phyloP scores from a whole-genome alignment of 92 coral and sea anemone species.

The Pocillopora meandrina region DNA sequence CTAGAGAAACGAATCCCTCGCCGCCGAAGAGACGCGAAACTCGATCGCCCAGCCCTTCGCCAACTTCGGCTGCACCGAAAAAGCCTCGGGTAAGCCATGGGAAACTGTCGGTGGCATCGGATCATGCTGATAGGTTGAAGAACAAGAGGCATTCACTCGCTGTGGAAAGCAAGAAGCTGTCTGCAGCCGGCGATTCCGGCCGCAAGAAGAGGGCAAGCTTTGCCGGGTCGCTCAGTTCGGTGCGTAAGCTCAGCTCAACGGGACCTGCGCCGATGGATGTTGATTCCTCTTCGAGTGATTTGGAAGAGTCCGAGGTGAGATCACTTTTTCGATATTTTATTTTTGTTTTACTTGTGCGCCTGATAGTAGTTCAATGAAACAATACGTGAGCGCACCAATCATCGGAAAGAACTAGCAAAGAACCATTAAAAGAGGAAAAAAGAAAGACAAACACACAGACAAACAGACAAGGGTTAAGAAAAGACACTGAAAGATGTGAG shows the following conservation, averaged over 20 bases:
- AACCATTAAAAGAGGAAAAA: too few species aligned
- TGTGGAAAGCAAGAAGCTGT: slow-evolving; percentile 49
- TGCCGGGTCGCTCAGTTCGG: slow-evolving; percentile 24
- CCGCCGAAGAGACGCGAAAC: slow-evolving; percentile 26
- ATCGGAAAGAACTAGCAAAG: too few species aligned
- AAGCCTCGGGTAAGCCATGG: slow-evolving; percentile 25
- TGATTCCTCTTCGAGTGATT: slow-evolving; percentile 69
- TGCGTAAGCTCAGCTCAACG: slow-evolving; percentile 19
- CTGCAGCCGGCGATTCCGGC: slow-evolving; percentile 34
- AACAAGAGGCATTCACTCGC: slow-evolving; percentile 45
- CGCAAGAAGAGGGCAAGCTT: slow-evolving; percentile 56
- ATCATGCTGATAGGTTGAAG: slow-evolving; percentile 34
- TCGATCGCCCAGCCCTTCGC: slow-evolving; percentile 39
- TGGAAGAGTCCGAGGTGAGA: slow-evolving; percentile 80
- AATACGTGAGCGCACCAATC: too few species aligned
- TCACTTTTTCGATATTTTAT: background rate
- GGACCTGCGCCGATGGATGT: slow-evolving; percentile 57
- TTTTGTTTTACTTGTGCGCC: too few species aligned
- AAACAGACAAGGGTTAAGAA: too few species aligned
- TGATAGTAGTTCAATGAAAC: too few species aligned
- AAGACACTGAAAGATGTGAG: too few species aligned
- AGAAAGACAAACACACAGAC: too few species aligned
- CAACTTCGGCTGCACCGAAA: slow-evolving; percentile 27
- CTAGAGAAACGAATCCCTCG: slow-evolving; percentile 9
- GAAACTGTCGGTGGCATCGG: slow-evolving; percentile 15